phyloP scores from a whole-genome alignment of 2,888 invertebrate species.

The Charanyca ferruginea region DNA sequence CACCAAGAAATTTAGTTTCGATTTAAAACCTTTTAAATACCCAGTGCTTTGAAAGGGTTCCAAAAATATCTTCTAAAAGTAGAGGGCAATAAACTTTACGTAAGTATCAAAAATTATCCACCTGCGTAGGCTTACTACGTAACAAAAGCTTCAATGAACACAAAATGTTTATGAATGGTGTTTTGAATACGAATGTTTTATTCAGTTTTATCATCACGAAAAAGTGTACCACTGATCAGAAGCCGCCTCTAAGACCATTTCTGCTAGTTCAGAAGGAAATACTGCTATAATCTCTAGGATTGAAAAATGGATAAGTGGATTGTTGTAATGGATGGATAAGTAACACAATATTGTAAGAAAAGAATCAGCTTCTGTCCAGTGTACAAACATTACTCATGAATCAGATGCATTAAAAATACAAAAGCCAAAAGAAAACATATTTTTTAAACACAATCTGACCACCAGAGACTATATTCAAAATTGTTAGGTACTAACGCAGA shows the following conservation, averaged over 20 bases:
- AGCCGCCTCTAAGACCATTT: neutral
- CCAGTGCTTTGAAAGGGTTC: neutral
- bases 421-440: neutral
- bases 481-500: slow-evolving; percentile 51
- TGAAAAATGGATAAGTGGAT: neutral
- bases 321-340: too few species aligned
- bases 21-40: slow-evolving; percentile 16
- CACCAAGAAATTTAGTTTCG: slow-evolving; percentile 7
- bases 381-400: too few species aligned
- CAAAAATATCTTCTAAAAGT: slow-evolving; percentile 9
- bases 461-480: slow-evolving; percentile 29
- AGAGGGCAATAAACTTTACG: slow-evolving; percentile 32
- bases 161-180: slow-evolving; percentile 24
- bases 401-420: too few species aligned
- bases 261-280: neutral
- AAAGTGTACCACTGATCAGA: too few species aligned
- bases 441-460: slow-evolving; percentile 22
- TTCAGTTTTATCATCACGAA: neutral
- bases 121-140: slow-evolving; percentile 14
- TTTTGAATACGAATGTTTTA: slow-evolving; percentile 7
- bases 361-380: too few species aligned
- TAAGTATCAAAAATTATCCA: slow-evolving; percentile 14
- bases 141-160: slow-evolving; percentile 28
- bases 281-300: neutral
- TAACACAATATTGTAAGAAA: too few species aligned